A percentile compares a stretch with the other conserved stretches of the same genome.
Conservation (phyloP, 1,140 invertebrate genomes). For the Homalodisca vitripennis region DNA sequence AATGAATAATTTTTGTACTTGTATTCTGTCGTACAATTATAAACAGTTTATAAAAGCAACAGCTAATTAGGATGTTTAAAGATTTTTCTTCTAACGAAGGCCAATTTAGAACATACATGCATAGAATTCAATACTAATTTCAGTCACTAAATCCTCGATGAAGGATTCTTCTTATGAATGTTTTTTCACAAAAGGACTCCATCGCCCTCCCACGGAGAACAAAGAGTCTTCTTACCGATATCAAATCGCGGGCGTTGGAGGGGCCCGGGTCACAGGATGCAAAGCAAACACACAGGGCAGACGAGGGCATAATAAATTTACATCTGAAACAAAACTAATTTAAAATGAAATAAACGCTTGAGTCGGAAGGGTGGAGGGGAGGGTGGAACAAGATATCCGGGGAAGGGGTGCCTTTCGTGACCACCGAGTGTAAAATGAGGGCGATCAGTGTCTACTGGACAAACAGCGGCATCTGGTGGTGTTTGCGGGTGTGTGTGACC, state of each 20-base stretch:
- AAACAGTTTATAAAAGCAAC: too few species aligned
- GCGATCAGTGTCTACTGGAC: background rate
- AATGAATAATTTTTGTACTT: too few species aligned
- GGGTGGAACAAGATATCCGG: background rate
- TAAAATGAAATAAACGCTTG: conserved; percentile 24
- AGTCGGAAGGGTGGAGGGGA: background rate
- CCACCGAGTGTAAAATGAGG: conserved; percentile 8
- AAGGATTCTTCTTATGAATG: too few species aligned
- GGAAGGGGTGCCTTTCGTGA: background rate
- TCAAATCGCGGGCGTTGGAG: background rate
- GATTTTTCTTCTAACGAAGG: too few species aligned
- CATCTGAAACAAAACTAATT: conserved; percentile 27
- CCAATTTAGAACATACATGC: too few species aligned
- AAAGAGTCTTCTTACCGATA: too few species aligned
- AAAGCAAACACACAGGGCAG: conserved; percentile 2
- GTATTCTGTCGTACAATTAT: too few species aligned
- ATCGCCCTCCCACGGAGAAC: too few species aligned
- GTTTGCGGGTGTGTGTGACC: background rate
- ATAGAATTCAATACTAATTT: too few species aligned
- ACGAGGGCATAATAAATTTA: conserved; percentile 24
- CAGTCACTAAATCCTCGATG: too few species aligned
- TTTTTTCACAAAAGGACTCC: too few species aligned
- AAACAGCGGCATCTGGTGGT: conserved; percentile 17
- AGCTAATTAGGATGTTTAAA: too few species aligned
- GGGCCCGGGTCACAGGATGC: background rate